A percentile compares a stretch with the other conserved stretches of the same genome.
Conservation (phyloP, 30 jellyfish, hydroid and myxozoan species). For the Rhopilema esculentum region DNA sequence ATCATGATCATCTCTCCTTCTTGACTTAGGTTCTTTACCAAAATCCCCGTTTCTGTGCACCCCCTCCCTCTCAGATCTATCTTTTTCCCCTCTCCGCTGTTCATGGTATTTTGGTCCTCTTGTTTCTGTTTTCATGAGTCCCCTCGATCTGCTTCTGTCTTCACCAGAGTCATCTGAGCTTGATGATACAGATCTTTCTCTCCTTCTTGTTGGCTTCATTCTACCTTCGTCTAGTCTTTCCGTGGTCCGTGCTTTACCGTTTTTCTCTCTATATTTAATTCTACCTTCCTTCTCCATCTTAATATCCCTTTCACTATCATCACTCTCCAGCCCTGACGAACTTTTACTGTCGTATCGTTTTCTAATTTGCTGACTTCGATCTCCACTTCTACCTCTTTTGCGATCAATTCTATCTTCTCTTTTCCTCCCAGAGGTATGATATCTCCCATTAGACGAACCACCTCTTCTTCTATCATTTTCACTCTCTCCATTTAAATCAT, state of each 20-base stretch:
- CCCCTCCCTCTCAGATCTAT: not conserved
- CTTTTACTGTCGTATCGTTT: not conserved
- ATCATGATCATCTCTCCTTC: not conserved
- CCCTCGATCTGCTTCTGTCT: not conserved
- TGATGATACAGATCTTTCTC: conserved; percentile 30
- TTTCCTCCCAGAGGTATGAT: not conserved
- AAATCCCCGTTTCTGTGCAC: not conserved
- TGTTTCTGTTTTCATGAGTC: not conserved
- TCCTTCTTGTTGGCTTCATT: not conserved
- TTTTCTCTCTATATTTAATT: not conserved
- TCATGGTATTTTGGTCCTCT: not conserved
- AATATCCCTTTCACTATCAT: not conserved
- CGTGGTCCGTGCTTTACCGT: not conserved
- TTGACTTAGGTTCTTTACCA: not conserved
- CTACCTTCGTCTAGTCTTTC: not conserved
- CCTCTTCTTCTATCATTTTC: conserved; percentile 2
- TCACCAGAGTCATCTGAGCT: conserved; percentile 13
- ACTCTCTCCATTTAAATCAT: conserved; percentile 26
- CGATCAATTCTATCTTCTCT: not conserved
- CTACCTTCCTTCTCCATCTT: not conserved
- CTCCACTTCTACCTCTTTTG: not conserved
- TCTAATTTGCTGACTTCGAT: not conserved
- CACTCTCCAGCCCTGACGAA: not conserved
- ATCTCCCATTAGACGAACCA: not conserved
- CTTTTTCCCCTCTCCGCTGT: not conserved